Percentiles rank a stretch among this genome's conserved stretches.
phyloP scores from a whole-genome alignment of 2,888 invertebrate species.

The Oxycera nigricornis region DNA sequence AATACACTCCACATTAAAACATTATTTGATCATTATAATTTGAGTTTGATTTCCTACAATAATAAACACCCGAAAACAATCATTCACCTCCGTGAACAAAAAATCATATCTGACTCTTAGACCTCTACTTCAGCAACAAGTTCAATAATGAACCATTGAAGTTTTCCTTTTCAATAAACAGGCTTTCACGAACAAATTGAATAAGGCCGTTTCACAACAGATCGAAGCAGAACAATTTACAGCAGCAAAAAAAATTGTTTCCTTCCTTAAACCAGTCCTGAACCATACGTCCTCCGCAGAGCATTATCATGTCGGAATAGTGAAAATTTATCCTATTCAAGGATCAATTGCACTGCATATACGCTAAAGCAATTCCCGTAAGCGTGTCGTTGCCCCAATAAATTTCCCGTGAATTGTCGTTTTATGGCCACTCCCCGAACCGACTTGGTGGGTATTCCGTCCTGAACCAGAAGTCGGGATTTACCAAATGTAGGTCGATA shows the following conservation, averaged over 20 bases:
- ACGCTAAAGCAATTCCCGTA: conserved; percentile 37
- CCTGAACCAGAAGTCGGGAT: not conserved
- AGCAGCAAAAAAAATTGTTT: not conserved
- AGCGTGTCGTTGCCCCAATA: conserved; percentile 33
- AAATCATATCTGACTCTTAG: no score
- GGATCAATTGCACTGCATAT: conserved; percentile 34
- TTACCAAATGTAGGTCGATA: conserved; percentile 28
- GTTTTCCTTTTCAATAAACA: no score
- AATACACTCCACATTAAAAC: no score
- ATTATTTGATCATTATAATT: no score
- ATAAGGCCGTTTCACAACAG: not conserved
- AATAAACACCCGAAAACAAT: no score
- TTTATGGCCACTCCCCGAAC: not conserved
- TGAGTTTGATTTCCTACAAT: no score
- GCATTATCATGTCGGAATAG: conserved; percentile 26
- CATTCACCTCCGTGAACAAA: no score
- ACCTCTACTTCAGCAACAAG: no score
- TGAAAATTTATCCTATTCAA: conserved; percentile 35
- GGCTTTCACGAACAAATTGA: no score
- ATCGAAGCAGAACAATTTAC: not conserved
- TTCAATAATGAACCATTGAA: no score
- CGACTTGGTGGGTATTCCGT: not conserved
- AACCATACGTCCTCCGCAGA: conserved; percentile 4
- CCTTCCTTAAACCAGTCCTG: not conserved
- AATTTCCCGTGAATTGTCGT: conserved; percentile 32